These are phyloP conservation scores for Poecilia picta DNA, from an alignment of 2,797 vertebrate species.

Conservation along the genomic window DNA sequence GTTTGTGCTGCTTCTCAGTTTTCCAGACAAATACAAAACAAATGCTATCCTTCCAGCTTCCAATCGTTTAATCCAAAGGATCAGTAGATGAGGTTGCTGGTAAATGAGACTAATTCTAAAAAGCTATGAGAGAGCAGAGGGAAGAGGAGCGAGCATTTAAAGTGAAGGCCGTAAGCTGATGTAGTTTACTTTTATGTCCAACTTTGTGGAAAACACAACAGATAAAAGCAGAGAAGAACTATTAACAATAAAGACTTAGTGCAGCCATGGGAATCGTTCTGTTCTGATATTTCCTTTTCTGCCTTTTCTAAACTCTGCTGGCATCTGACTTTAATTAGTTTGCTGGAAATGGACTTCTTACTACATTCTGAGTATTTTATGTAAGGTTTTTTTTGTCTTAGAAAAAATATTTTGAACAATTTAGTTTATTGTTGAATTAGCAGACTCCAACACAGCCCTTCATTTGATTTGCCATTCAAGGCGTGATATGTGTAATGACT, in stretches of 20 bases:
- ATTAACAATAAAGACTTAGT: constrained; percentile 61
- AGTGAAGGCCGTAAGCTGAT: constrained; percentile 30
- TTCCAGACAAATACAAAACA: constrained; percentile 41
- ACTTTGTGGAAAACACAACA: not conserved
- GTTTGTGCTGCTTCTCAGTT: constrained; percentile 41
- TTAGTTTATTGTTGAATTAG: constrained; percentile 43
- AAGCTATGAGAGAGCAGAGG: constrained; percentile 10
- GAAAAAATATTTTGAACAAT: constrained; percentile 38
- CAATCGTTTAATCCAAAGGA: constrained; percentile 43
- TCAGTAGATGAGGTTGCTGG: constrained; percentile 37
- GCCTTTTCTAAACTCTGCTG: constrained; percentile 46
- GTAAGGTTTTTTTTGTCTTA: not conserved
- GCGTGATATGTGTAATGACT: constrained; percentile 11
- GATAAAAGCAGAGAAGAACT: constrained; percentile 41
- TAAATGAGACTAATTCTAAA: constrained; percentile 43
- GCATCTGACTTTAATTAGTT: constrained; percentile 64
- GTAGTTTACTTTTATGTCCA: not conserved
- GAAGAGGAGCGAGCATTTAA: constrained; percentile 15
- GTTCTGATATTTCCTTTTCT: constrained; percentile 61
- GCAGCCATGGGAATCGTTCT: constrained; percentile 68
- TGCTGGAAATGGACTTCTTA: constrained; percentile 43
- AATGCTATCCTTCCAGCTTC: constrained; percentile 1
- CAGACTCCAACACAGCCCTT: constrained; percentile 27
- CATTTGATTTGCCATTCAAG: constrained; percentile 35
- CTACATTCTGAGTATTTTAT: constrained; percentile 4